Evolutionary conservation across 2,888 invertebrate genomes (phyloP), one percentile per base, ranked within the genome.

Genomic region (Fragum sueziense): DNA sequence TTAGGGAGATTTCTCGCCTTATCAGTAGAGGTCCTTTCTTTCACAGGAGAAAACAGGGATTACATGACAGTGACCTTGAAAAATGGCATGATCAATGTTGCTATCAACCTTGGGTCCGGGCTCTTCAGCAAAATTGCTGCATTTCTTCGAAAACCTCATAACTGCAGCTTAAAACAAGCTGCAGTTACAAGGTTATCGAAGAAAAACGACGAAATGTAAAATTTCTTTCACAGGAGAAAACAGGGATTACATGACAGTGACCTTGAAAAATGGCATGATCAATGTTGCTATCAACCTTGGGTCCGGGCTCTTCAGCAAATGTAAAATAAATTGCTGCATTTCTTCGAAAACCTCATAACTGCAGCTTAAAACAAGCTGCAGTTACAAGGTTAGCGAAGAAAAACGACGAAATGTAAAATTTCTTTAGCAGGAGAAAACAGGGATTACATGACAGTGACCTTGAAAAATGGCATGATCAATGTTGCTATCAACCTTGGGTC

Each of bases 281-380:
- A 96, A 96, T 37, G 95, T 98, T 69, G 96, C 97, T 59, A 97
- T 98, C 96, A 97, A 97, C 1, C 94, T 98, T 31, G 97, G 98
- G 9, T 91, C 92, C 20, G 93, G 92, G 9, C 85, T 89, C 0
- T 89, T 91, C 41, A 88, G 91, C 70, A 88, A 90, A 57, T n/a
- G n/a, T n/a, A n/a, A n/a, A n/a, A n/a, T n/a, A n/a, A n/a, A n/a
- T n/a, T n/a, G n/a, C n/a, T n/a, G n/a, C n/a, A n/a, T n/a, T n/a
- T n/a, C n/a, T n/a, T n/a, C n/a, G n/a, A n/a, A n/a, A n/a, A n/a
- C n/a, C n/a, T n/a, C n/a, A n/a, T n/a, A n/a, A n/a, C n/a, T n/a
- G n/a, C n/a, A n/a, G n/a, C n/a, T n/a, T n/a, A n/a, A n/a, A n/a
- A n/a, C n/a, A n/a, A n/a, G n/a, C n/a, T n/a, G n/a, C n/a, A n/a